phyloP scores from a whole-genome alignment of 2,888 invertebrate genomes.

The Gisinianus flammeolus region DNA sequence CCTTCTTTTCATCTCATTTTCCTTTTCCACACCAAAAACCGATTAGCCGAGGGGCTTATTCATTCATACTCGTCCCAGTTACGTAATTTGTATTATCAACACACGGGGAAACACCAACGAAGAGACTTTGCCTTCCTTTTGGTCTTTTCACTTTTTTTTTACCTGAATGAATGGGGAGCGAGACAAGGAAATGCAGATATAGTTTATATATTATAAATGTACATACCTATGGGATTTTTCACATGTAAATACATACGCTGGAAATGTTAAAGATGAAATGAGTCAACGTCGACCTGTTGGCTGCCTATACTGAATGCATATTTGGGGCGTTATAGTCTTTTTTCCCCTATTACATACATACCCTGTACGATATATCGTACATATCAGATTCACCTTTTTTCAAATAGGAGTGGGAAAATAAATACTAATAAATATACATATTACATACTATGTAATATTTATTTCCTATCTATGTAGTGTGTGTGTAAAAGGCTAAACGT shows the following conservation, averaged over 20 bases:
- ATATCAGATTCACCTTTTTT: too few species aligned
- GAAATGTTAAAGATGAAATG: too few species aligned
- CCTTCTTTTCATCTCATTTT: not conserved
- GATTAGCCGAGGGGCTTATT: not conserved
- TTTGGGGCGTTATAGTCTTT: too few species aligned
- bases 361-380: too few species aligned
- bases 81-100: not conserved
- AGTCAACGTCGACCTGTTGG: too few species aligned
- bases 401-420: too few species aligned
- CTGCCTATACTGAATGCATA: not conserved
- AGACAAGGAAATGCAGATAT: not conserved
- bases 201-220: not conserved
- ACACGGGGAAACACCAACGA: not conserved
- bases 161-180: not conserved
- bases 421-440: too few species aligned
- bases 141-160: not conserved
- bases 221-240: not conserved
- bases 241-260: too few species aligned
- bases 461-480: too few species aligned
- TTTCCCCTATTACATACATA: too few species aligned
- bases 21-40: not conserved
- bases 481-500: not conserved
- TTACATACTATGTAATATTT: too few species aligned
- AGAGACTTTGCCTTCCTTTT: not conserved
- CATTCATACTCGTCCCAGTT: not conserved